Evolutionary conservation across 2,113 vertebrate species (phyloP).

Genomic region (Zonotrichia leucophrys): DNA sequence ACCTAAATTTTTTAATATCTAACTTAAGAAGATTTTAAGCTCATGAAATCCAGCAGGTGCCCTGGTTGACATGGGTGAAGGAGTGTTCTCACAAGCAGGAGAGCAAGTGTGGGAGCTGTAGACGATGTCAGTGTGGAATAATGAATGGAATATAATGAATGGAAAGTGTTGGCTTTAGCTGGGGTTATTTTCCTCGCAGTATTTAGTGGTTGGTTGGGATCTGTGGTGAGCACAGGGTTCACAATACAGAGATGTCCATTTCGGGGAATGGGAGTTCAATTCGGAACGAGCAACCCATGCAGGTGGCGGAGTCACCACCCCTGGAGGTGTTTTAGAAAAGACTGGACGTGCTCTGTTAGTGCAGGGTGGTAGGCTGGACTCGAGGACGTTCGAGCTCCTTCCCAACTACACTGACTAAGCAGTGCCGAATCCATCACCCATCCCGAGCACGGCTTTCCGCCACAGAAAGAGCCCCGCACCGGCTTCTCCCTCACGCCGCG

Average conservation of each 20-base stretch:
- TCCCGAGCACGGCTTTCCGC: accelerated
- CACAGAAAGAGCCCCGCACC: accelerated
- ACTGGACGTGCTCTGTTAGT: too few species aligned
- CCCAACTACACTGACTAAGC: accelerated
- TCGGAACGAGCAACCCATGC: background rate
- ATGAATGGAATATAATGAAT: accelerated
- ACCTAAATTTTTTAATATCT: background rate
- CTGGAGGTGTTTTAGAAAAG: background rate
- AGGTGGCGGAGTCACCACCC: background rate
- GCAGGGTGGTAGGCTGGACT: background rate
- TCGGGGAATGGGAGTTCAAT: background rate
- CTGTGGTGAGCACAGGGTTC: background rate
- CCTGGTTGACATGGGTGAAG: background rate
- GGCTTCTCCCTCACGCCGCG: accelerated
- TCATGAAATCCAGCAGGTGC: background rate
- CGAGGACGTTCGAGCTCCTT: background rate
- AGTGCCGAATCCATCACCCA: accelerated
- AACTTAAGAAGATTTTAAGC: background rate
- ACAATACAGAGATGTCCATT: background rate
- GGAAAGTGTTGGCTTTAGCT: accelerated
- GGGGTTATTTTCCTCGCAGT: background rate
- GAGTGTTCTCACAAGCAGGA: background rate
- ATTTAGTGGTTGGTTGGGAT: background rate
- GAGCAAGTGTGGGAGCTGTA: background rate
- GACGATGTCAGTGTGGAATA: background rate